Percentiles rank a stretch among this genome's conserved stretches.
Evolutionary conservation across 2,113 vertebrate species (phyloP).

Genomic region (Merops nubicus): DNA sequence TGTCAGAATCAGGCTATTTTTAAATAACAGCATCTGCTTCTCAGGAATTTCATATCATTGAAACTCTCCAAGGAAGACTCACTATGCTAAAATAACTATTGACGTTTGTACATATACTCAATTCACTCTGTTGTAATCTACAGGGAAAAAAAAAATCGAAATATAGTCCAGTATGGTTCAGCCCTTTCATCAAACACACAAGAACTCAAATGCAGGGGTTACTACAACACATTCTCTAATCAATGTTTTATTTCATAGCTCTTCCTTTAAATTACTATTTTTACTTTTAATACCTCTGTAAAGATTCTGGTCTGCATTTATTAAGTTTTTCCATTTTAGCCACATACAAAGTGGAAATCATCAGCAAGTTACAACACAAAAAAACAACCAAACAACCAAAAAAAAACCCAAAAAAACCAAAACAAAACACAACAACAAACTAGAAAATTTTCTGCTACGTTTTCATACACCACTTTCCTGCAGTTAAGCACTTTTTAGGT

Average conservation of each 20-base stretch:
- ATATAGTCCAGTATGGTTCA: neutral
- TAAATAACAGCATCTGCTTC: constrained; percentile 34
- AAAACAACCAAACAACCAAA: too few species aligned
- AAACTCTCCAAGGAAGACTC: neutral
- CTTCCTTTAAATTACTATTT: constrained; percentile 10
- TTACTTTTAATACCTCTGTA: neutral
- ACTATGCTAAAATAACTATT: neutral
- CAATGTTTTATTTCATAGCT: constrained; percentile 29
- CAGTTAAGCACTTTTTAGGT: too few species aligned
- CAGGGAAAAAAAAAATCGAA: constrained; percentile 49
- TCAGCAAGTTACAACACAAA: too few species aligned
- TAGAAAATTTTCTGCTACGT: too few species aligned
- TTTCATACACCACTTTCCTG: too few species aligned
- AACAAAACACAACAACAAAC: too few species aligned
- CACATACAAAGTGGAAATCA: too few species aligned
- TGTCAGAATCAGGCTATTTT: constrained; percentile 13
- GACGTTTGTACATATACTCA: constrained; percentile 13
- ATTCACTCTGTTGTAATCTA: constrained; percentile 40
- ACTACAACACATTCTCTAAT: constrained; percentile 50
- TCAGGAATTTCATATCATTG: neutral
- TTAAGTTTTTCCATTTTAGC: neutral
- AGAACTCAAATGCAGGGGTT: constrained; percentile 45
- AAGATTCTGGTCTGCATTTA: neutral
- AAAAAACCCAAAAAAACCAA: too few species aligned
- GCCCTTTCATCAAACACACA: constrained; percentile 41